Base-by-base conservation (phyloP, 2,113 vertebrate genomes). In the Oxygymnocypris stewartii region DNA sequence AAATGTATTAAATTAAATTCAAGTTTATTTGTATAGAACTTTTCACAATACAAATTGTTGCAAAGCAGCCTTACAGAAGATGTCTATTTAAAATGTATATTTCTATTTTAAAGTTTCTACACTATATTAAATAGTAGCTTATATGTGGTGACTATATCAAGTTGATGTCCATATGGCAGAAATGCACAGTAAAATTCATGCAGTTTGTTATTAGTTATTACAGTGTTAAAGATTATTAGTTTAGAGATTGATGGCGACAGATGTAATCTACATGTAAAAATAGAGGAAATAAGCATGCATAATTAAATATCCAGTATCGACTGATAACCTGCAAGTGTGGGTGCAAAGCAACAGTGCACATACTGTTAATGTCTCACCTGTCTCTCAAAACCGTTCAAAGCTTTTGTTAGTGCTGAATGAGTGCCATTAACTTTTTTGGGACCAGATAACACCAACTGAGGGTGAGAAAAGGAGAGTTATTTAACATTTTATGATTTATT, bases 401-500 rank as follows among this genome's bases (percentile, higher is more conserved):
- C 89, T 18, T 86, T 42, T 31, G 87, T 67, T 1, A 89, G 75
- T n/a, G 16, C 7, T 28, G 89, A 75, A 51, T 40, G 67, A 73
- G 47, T 54, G 16, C 49, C 49, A 9, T 63, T 80, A 10, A 67
- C 23, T 59, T 65, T 82, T 77, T 89, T 93, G 91, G 92, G 90
- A 35, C 87, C 89, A 82, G 86, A 84, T 0, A 91, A 79, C 91
- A 93, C 87, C 31, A 84, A 37, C 89, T 90, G 63, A 75, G 40
- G 57, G 25, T 16, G 28, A 90, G 31, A 35, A 40, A 61, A 59
- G 57, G 69, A 77, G 28, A 82, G 49, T 86, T 79, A 35, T 71
- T 81, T 42, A 76, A 28, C 0, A 40, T 40, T 73, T 84, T 85
- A 85, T 90, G 89, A 86, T 84, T 63, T 85, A 84, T 1, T 16